phyloP scores from a whole-genome alignment of 2,888 invertebrate genomes.

The Anthophora plumipes region DNA sequence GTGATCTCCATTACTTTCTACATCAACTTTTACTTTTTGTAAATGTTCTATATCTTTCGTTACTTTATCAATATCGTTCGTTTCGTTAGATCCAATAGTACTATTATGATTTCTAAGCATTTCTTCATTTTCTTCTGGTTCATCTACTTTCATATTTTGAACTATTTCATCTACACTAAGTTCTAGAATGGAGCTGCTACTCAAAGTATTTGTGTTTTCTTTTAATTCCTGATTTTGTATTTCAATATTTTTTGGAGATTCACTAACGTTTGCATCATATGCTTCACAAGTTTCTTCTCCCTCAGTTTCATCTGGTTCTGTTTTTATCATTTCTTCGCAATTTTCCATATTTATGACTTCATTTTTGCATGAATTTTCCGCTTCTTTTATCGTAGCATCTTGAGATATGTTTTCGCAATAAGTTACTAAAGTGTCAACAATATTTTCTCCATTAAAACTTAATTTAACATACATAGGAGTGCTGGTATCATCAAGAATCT shows the following conservation, averaged over 20 bases:
- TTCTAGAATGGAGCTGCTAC: constrained; percentile 35
- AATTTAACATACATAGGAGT: constrained; percentile 89
- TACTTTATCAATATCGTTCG: not conserved
- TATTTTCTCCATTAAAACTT: constrained; percentile 87
- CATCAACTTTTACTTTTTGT: not conserved
- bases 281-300: not conserved
- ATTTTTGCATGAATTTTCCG: not conserved
- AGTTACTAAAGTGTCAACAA: constrained; percentile 87
- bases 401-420: constrained; percentile 77
- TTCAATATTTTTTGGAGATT: not conserved
- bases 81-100: not conserved
- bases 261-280: not conserved
- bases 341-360: not conserved
- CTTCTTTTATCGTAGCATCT: not conserved
- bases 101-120: not conserved
- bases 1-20: not conserved
- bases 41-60: not conserved
- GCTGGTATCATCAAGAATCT: constrained; percentile 89
- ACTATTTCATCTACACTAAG: constrained; percentile 74
- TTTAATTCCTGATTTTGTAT: not conserved
- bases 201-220: not conserved
- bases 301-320: not conserved
- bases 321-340: not conserved
- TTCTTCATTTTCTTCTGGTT: constrained; percentile 13
- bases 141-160: constrained; percentile 54